Evolutionary conservation across 2,797 vertebrate genomes (phyloP).

Genomic region (Ibycter americanus): DNA sequence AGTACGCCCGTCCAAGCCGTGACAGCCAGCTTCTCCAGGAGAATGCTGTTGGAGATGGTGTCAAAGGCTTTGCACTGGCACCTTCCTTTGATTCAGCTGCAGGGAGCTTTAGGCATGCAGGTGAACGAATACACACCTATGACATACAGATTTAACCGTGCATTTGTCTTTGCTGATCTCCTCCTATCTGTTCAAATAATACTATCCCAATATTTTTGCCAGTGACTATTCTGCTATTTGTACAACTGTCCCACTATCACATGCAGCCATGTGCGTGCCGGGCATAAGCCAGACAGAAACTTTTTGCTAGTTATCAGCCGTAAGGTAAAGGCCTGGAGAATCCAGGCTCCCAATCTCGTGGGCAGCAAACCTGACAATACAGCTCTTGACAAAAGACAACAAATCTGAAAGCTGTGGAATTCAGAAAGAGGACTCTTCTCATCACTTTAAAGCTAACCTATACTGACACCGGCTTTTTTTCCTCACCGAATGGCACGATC

Average conservation of each 20-base stretch:
- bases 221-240: background rate
- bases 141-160: background rate
- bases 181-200: background rate
- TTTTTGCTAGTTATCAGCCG: background rate
- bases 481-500: background rate
- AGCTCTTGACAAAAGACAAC: background rate
- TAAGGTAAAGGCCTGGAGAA: background rate
- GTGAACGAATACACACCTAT: background rate
- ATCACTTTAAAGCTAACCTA: background rate
- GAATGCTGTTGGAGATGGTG: background rate
- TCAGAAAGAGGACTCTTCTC: background rate
- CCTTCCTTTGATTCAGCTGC: background rate
- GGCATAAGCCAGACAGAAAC: background rate
- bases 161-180: background rate
- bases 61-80: background rate
- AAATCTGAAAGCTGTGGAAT: background rate
- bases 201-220: background rate
- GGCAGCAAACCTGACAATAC: background rate
- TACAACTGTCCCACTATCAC: background rate
- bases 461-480: background rate
- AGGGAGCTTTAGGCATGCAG: background rate
- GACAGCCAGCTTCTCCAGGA: background rate
- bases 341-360: background rate
- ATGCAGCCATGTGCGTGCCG: fast-evolving
- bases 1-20: no score